Evolutionary conservation across 2,888 invertebrate species (phyloP), one percentile per base, ranked within the genome.

Genomic region (Aleiodes alternator): DNA sequence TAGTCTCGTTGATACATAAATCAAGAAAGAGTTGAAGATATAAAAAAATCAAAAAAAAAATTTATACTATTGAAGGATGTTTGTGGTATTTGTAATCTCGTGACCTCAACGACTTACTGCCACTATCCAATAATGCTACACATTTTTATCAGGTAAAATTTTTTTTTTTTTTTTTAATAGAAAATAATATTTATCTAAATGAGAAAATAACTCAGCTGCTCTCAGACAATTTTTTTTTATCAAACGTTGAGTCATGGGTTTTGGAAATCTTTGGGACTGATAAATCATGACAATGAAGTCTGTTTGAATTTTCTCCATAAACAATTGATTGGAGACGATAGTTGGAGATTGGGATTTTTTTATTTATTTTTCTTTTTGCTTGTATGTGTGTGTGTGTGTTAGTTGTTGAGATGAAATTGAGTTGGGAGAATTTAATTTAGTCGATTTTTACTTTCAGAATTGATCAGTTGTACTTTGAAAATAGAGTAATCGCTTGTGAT

Each of bases 81-180:
- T 64, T 48, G 64, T 48, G 64, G 64, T 34, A 34, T 43, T 43
- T 43, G 7, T 43, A 59, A 64, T 64, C 64, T 16, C 48, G 16
- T 64, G 64, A 64, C 64, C 64, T 64, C 14, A 64, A 43, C 34
- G 48, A 64, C 43, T 64, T 43, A 64, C 48, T 64, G 48, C 43
- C 61, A 61, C 61, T 61, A 31, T 61, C 14, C 61, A 61, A 61
- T 23, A 48, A 64, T 64, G 64, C 16, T 34, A 34, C 1, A 43
- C 64, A 23, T 64, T 14, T 64, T 23, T 64, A 43, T 48, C 64
- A 64, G 64, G 64, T 64, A 48, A 43, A 64, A 48, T 64, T 43
- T 16, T 16, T 23, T 23, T 55, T 34, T 23, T 23, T 23, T 23
- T 23, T 23, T 23, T 23, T 2, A 23, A 38, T 38, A 7, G 8